These are phyloP conservation scores for Mionectes macconnelli DNA, from an alignment of 2,113 vertebrate genomes.

Conservation along the genomic window DNA sequence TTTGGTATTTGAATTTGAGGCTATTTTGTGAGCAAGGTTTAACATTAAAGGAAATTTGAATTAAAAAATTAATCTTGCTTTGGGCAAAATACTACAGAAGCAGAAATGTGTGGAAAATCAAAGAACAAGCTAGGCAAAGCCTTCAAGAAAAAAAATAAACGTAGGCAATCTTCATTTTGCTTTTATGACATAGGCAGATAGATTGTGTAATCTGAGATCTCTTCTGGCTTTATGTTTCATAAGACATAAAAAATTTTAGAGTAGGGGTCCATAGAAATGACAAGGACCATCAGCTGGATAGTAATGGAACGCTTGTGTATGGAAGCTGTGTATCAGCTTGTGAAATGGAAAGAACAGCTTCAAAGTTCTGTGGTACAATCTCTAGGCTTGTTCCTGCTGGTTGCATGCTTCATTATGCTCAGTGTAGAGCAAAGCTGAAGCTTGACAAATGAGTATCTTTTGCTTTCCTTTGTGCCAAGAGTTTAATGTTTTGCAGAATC, in stretches of 20 bases:
- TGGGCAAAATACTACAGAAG: background rate
- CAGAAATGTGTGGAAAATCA: background rate
- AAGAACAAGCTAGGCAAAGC: background rate
- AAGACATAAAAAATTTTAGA: background rate
- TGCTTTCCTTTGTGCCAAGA: background rate
- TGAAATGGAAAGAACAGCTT: background rate
- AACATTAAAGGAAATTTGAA: slow-evolving; percentile 32
- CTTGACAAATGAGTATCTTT: background rate
- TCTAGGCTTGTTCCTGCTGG: background rate
- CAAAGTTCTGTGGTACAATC: background rate
- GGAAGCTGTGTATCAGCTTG: background rate
- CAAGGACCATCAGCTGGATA: background rate
- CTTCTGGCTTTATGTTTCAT: background rate
- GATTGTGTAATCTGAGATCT: background rate
- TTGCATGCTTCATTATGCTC: background rate
- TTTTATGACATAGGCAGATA: background rate
- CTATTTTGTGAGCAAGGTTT: background rate
- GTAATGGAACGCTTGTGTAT: background rate
- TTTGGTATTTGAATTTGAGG: background rate
- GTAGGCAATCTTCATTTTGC: background rate
- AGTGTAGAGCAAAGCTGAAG: background rate
- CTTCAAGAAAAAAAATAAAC: background rate
- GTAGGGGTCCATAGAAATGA: background rate
- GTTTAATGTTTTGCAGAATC: slow-evolving; percentile 10
- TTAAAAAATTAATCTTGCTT: slow-evolving; percentile 31